Base-by-base conservation (phyloP, 2,113 vertebrate genomes). In the Agelaius tricolor region DNA sequence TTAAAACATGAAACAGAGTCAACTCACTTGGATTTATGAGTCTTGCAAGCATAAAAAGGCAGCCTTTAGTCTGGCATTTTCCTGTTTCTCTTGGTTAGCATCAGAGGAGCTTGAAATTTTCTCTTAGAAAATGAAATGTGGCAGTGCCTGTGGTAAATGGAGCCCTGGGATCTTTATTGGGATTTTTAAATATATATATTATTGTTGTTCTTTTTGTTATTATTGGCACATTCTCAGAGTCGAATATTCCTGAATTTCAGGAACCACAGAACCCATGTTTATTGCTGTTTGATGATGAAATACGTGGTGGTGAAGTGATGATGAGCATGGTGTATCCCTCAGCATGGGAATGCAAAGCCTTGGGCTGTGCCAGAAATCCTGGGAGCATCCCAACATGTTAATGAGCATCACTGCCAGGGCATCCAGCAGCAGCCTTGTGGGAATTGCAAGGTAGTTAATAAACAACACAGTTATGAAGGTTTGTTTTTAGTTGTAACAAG, bases 221-320 rank as follows among this genome's bases (percentile, higher is more conserved):
- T 68, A 8, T 30, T 19, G 20, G 24, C 54, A 24, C 0, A 0
- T 63, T 18, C n/a, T 92, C 37, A 14, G 54, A 21, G 13, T 6
- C 14, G 47, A 87, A 9, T 72, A 11, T 21, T 72, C 52, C 52
- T 80, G 72, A 57, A 57, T 35, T 35, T 67, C 55, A 59, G 47
- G 62, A 39, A 30, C 12, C 1, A 1, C 26, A 74, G 28, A 74
- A 26, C 51, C 16, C 14, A 28, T 6, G 15, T 46, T 81, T 65
- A 22, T 49, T 66, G 51, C 26, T 21, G 3, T 63, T 63, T 43
- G 49, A 10, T 54, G 69, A 20, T 88, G 79, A 61, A 58, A 20
- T 49, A 61, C 33, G 23, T 73, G 44, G 10, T 6, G 13, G 9
- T 24, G 52, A 33, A 54, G 35, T 4, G 11, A 10, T 3, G 4